phyloP scores from a whole-genome alignment of 2,797 vertebrate genomes.

The Siniperca scherzeri region DNA sequence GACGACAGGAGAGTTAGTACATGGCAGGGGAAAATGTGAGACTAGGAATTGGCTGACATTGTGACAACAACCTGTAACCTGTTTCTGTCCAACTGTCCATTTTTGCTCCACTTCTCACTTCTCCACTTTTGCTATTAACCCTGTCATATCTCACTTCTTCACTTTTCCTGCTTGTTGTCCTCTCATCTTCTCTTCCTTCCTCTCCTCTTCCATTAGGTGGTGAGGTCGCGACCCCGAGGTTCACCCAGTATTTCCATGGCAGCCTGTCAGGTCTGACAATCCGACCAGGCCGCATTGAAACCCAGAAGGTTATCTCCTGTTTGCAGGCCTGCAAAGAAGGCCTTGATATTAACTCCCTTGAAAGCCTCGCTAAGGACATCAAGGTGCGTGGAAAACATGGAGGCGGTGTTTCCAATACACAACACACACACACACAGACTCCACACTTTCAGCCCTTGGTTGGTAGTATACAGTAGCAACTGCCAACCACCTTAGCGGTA shows the following conservation, averaged over 20 bases:
- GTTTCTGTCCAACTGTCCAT: background rate
- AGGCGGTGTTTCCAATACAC: constrained; percentile 12
- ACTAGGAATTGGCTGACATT: constrained; percentile 1
- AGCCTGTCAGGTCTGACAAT: constrained; percentile 97
- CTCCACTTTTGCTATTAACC: background rate
- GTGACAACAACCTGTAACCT: background rate
- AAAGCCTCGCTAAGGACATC: constrained; percentile 94
- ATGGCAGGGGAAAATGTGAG: constrained; percentile 1
- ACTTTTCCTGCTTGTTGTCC: background rate
- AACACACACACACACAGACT: constrained; percentile 9
- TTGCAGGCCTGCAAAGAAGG: constrained; percentile 99
- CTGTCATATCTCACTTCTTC: background rate
- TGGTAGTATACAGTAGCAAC: background rate
- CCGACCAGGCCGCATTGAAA: constrained; percentile 95
- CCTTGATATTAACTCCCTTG: constrained; percentile 96
- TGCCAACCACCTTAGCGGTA: background rate
- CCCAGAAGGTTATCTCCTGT: constrained; percentile 97
- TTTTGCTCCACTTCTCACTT: constrained; percentile 1
- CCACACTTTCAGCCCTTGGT: background rate
- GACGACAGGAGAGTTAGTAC: constrained; percentile 5
- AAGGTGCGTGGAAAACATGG: constrained; percentile 86
- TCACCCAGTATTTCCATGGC: constrained; percentile 96
- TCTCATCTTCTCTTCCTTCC: background rate
- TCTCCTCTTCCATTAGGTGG: constrained; percentile 85
- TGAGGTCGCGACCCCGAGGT: constrained; percentile 93